These are phyloP conservation scores for Drosophila arawakana DNA, from an alignment of 1,140 invertebrate species.

Conservation along the genomic window DNA sequence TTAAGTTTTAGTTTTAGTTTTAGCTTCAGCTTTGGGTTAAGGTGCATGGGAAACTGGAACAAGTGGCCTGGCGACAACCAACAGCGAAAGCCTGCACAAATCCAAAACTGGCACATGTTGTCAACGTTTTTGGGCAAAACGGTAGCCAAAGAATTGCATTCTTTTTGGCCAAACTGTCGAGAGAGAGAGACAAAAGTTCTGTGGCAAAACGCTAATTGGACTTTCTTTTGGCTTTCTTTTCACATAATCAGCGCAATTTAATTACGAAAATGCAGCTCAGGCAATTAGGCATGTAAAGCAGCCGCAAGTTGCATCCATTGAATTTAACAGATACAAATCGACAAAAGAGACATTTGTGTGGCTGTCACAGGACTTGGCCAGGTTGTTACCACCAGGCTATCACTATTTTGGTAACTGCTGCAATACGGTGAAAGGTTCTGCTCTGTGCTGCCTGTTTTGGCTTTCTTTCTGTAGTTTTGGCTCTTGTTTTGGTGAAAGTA, in stretches of 20 bases:
- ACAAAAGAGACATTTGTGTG: constrained; percentile 21
- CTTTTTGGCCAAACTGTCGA: constrained; percentile 23
- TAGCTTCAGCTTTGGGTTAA: constrained; percentile 62
- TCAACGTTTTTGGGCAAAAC: constrained; percentile 49
- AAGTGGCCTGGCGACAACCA: constrained; percentile 59
- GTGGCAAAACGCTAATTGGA: constrained; percentile 57
- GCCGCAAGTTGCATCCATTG: constrained; percentile 17
- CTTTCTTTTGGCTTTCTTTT: constrained; percentile 61
- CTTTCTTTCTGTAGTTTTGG: constrained; percentile 25
- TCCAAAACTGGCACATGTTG: constrained; percentile 76
- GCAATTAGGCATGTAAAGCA: constrained; percentile 81
- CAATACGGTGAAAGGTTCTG: constrained; percentile 67
- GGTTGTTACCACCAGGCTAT: not conserved
- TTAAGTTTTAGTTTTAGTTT: constrained; percentile 46
- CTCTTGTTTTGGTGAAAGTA: constrained; percentile 72
- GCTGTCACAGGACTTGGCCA: constrained; percentile 37
- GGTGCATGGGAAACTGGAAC: constrained; percentile 82
- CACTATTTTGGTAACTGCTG: constrained; percentile 10
- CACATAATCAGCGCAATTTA: constrained; percentile 79
- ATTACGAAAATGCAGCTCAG: constrained; percentile 57
- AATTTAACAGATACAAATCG: constrained; percentile 60
- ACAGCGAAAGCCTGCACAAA: constrained; percentile 77
- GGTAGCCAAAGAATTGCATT: constrained; percentile 31
- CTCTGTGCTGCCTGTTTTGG: constrained; percentile 50
- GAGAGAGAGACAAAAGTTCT: constrained; percentile 34